Evolutionary conservation across 2,113 vertebrate species (phyloP), one percentile per base, ranked within the genome.

Genomic region (Nannobrachium achirus): DNA sequence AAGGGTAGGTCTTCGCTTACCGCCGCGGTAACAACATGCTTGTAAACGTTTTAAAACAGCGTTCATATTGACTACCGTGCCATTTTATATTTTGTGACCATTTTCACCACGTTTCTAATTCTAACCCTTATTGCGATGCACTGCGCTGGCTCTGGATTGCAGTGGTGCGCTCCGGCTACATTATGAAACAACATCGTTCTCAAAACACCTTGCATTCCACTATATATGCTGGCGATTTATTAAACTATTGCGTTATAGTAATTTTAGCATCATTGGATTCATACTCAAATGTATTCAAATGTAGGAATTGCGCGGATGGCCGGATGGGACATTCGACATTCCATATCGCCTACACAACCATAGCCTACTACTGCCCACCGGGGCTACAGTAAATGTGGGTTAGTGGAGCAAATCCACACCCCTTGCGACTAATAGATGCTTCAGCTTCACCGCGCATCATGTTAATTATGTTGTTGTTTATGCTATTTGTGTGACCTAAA

Each of bases 391-490:
- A 69, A 83, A 88, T 88, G 62, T 89, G 73, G 87, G 86, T 89
- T 88, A 88, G 88, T 91, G 78, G 89, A 89, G 80, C 89, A 88
- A 64, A 82, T 57, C 70, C 56, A 63, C 46, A 61, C 68, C 9
- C 72, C 59, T 44, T 52, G 56, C 56, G 56, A 78, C 78, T 72
- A 51, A 4, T 33, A 44, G 9, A 71, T 58, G 58, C 52, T 1
- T 50, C 51, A n/a, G 25, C 25, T 33, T 33, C 25, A 33, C 25
- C 66, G 63, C 1, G 57, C 63, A 53, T 1, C 0, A 10, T 14
- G 7, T 6, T 0, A 33, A 8, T 49, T 1, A 16, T 51, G 49
- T 51, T 15, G 25, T 53, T 42, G 6, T 8, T 0, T 48, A 33
- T 60, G 42, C 14, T 14, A 33, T 10, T 56, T 10, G 9, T 9